phyloP scores from a whole-genome alignment of 2,797 vertebrate genomes.

The Coregonus suidteri region DNA sequence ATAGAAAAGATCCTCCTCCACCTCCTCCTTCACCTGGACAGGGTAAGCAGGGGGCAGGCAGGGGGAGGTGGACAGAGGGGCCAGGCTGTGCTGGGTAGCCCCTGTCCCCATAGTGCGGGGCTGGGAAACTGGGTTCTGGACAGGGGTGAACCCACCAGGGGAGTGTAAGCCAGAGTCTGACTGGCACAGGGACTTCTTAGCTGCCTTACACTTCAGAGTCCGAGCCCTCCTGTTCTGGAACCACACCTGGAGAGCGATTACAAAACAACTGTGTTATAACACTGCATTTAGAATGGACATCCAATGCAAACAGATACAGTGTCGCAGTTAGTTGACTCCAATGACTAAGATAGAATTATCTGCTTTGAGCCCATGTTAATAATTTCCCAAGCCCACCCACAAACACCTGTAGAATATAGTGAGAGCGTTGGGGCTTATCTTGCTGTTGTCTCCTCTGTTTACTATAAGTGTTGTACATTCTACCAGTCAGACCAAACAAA shows the following conservation, averaged over 20 bases:
- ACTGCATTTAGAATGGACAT: constrained; percentile 8
- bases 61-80: constrained; percentile 24
- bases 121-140: constrained; percentile 31
- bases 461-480: constrained; percentile 35
- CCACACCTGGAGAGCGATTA: constrained; percentile 71
- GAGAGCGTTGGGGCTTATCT: constrained; percentile 33
- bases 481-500: constrained; percentile 53
- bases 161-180: constrained; percentile 30
- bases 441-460: constrained; percentile 50
- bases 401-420: constrained; percentile 31
- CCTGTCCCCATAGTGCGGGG: constrained; percentile 27
- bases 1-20: constrained; percentile 55
- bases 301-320: constrained; percentile 9
- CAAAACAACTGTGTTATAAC: constrained; percentile 10
- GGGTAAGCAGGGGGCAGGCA: constrained; percentile 53
- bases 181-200: constrained; percentile 62
- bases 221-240: constrained; percentile 81
- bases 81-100: constrained; percentile 8
- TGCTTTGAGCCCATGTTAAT: constrained; percentile 54
- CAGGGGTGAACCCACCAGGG: constrained; percentile 8
- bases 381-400: constrained; percentile 50
- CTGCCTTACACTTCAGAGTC: constrained; percentile 73
- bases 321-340: constrained; percentile 13
- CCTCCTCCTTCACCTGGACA: constrained; percentile 63
- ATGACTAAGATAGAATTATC: constrained; percentile 11